Base-by-base conservation (phyloP, 2,888 invertebrate genomes). In the Dione juno region DNA sequence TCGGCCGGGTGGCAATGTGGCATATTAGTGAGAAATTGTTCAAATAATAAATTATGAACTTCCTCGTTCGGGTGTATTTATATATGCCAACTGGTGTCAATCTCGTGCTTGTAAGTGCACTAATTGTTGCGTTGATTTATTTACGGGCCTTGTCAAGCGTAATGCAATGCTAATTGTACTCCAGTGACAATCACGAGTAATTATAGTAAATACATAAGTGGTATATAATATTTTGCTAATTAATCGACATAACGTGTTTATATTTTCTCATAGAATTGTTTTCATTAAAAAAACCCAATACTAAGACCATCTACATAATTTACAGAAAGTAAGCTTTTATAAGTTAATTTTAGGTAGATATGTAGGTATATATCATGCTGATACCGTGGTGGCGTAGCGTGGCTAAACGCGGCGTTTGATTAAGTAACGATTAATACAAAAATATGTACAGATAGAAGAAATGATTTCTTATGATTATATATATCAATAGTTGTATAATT, bases 11-110 rank as follows among this genome's bases (percentile, higher is more conserved):
- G 85, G 86, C 86, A 85, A 86, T 84, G 86, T 86, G 87, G 85
- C 85, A 82, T 87, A 88, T 88, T 84, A 88, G 87, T 85, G 80
- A 79, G 84, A 80, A 85, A 85, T 88, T 84, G 85, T 87, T 83
- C 81, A 80, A 82, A 82, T 82, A 84, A 61, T 83, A 84, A 88
- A 87, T 88, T 87, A 86, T 84, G 82, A 79, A 79, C 79, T 85
- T 88, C 83, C 84, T 81, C 77, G 78, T 77, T 80, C 66, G 74
- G 73, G 73, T 76, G 77, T 77, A 76, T 77, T 80, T 76, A 79
- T 76, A 76, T 79, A 79, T 77, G 74, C 76, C 74, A 76, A 81
- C 79, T 76, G 75, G 76, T 81, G 80, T 80, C 80, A 80, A 80
- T 78, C 80, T 74, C 74, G 78, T 80, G 71, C 76, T 58, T 77